Conservation (phyloP, 2,888 invertebrate genomes). For the Andrena marginata region DNA sequence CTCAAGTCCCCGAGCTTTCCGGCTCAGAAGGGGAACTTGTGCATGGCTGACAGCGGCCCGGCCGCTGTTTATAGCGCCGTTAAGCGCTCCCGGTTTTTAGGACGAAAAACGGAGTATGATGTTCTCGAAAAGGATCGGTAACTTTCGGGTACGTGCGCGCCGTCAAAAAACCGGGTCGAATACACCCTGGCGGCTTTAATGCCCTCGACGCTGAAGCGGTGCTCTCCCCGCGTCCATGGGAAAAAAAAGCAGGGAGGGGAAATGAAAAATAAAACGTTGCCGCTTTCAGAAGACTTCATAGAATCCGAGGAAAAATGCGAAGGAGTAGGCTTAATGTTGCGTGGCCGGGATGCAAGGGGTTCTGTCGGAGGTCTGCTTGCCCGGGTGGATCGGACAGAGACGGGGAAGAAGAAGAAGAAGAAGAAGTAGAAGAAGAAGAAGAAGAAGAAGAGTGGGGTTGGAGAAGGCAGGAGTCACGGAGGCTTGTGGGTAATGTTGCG, state of each 20-base stretch:
- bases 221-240: constrained; percentile 4
- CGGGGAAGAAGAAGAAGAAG: constrained; percentile 23
- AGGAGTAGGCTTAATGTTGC: constrained; percentile 82
- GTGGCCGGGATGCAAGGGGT: constrained; percentile 78
- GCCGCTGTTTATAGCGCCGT: too few relatives aligned
- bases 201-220: constrained; percentile 36
- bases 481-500: constrained; percentile 83
- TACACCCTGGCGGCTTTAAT: constrained; percentile 33
- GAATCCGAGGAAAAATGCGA: constrained; percentile 75
- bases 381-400: constrained; percentile 51
- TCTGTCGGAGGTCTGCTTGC: constrained; percentile 58
- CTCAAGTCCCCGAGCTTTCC: neutral
- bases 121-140: constrained; percentile 15
- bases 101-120: neutral
- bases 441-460: constrained; percentile 39
- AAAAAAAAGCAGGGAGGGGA: constrained; percentile 17
- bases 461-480: constrained; percentile 65
- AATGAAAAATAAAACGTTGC: constrained; percentile 61
- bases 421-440: constrained; percentile 40
- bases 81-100: neutral
- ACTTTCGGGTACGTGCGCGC: neutral
- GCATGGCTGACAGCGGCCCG: neutral
- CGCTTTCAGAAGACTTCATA: constrained; percentile 57
- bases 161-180: constrained; percentile 30
- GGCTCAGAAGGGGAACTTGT: neutral